These are phyloP conservation scores for Porites cylindrica DNA, from an alignment of 92 coral and sea anemone genomes.

Conservation along the genomic window DNA sequence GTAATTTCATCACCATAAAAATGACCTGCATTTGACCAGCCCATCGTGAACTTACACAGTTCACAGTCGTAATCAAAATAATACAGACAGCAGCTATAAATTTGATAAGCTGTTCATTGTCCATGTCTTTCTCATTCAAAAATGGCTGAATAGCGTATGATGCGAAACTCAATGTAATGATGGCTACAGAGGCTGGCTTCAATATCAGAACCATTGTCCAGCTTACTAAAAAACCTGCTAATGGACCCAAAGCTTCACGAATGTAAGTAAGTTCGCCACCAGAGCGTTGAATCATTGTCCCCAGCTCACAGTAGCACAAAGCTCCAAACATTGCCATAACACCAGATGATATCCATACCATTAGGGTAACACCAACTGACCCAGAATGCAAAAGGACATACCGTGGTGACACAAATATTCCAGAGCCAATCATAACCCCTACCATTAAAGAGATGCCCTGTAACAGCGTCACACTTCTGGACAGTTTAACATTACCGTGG, in stretches of 20 bases:
- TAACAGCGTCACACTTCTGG: conserved; percentile 80
- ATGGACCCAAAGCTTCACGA: conserved; percentile 80
- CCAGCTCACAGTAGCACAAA: conserved; percentile 94
- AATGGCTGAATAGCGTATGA: conserved; percentile 82
- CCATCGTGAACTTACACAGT: conserved; percentile 80
- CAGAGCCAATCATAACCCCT: conserved; percentile 98
- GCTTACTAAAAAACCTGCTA: conserved; percentile 86
- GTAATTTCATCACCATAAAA: conserved; percentile 78
- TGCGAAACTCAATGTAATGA: conserved; percentile 81
- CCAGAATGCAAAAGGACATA: conserved; percentile 88
- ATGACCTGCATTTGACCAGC: conserved; percentile 82
- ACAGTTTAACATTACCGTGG: conserved; percentile 27
- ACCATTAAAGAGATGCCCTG: conserved; percentile 93
- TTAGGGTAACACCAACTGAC: conserved; percentile 91
- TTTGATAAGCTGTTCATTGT: conserved; percentile 54
- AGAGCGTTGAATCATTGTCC: conserved; percentile 89
- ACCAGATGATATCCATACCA: conserved; percentile 91
- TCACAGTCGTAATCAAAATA: conserved; percentile 70
- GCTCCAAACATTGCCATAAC: conserved; percentile 90
- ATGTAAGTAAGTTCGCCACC: conserved; percentile 92
- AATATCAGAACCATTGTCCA: conserved; percentile 85
- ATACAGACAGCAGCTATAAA: conserved; percentile 73
- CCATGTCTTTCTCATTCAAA: conserved; percentile 25
- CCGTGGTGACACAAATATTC: conserved; percentile 94
- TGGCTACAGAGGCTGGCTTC: conserved; percentile 91